Base-by-base conservation (phyloP, 2,888 invertebrate species). In the Phasia obesa region DNA sequence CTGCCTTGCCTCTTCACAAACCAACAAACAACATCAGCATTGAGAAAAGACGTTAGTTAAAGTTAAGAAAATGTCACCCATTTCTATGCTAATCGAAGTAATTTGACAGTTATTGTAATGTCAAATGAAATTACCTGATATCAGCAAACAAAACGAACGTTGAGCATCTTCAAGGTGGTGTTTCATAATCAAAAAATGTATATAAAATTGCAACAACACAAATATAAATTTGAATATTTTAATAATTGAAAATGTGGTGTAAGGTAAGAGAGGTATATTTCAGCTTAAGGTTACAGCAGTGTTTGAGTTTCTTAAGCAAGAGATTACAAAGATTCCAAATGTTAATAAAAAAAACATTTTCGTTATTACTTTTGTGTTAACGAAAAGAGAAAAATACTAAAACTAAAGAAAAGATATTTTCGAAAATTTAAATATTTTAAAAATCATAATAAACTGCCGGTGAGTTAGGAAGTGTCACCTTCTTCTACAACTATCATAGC, bases 391-490 rank as follows among this genome's bases (percentile, higher is more conserved):
- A 27, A 44, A 17, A 11, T 49, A 6, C 9, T 47, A n/a, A 35
- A 62, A 51, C 49, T 47, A 11, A 17, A 49, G 21, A 59, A 75
- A 21, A 65, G 15, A 35, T 42, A 35, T 88, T 88, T 87, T 87
- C 86, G 86, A 81, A 88, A 89, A 89, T 89, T 89, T 88, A 86
- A 89, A 89, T 89, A 88, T 89, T 88, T 89, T 87, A 85, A 88
- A 89, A 89, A 88, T 89, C 88, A 89, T 89, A 88, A 89, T 89
- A 89, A 88, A 87, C 88, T 88, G 89, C 88, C 88, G 89, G 89
- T 89, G 88, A 88, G 89, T 89, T 88, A 89, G 86, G 88, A 89
- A 89, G 89, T 88, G 88, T 83, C 86, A 77, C 57, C 25, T 2
- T 4, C 25, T 2, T 4, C 6, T 2, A 42, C 27, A 6, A 19